Evolutionary conservation across 2,888 invertebrate genomes (phyloP).

Genomic region (Leptothorax acervorum): DNA sequence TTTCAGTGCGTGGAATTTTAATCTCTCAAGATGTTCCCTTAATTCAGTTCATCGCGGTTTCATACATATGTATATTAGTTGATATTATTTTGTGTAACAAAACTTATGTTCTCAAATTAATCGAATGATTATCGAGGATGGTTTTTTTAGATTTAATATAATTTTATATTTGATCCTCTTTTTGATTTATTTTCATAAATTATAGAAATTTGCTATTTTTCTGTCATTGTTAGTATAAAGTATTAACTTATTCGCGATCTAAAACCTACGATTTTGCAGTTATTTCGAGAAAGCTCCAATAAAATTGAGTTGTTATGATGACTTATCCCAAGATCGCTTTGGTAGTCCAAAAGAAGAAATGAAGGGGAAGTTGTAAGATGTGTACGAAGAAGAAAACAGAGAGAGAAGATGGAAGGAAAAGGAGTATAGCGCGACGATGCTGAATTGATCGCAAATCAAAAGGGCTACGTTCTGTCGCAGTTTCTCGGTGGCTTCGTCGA

Average conservation of each 20-base stretch:
- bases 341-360: not conserved
- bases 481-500: constrained; percentile 2
- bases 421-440: not conserved
- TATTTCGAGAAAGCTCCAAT: not conserved
- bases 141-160: not conserved
- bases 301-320: too few species aligned
- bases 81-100: too few species aligned
- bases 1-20: too few species aligned
- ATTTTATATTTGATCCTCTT: not conserved
- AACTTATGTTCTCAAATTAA: not conserved
- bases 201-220: not conserved
- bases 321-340: too few species aligned
- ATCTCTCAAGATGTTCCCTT: too few species aligned
- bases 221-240: too few species aligned
- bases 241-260: not conserved
- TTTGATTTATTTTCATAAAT: not conserved
- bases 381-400: not conserved
- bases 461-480: constrained; percentile 9
- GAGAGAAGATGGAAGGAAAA: not conserved
- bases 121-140: not conserved
- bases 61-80: too few species aligned
- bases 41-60: too few species aligned
- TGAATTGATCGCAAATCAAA: constrained; percentile 43
- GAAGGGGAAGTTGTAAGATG: constrained; percentile 2
- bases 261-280: not conserved